Evolutionary conservation across 2,888 invertebrate species (phyloP), one percentile per base, ranked within the genome.

Genomic region (Bellardia pandia): DNA sequence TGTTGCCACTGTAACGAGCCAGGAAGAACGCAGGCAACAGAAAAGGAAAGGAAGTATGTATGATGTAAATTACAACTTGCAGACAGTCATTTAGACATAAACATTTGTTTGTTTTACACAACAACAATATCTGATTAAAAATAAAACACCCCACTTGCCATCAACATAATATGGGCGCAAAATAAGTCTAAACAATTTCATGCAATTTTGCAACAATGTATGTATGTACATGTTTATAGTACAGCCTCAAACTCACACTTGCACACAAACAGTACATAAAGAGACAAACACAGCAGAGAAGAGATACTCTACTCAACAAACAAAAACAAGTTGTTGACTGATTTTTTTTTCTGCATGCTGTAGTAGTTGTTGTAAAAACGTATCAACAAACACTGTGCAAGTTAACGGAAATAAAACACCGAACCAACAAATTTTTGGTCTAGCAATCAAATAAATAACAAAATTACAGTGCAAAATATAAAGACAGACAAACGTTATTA

Each of bases 61-160:
- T 71, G 75, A 75, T 86, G 71, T 83, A 83, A 86, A 84, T 80
- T 78, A 77, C 53, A 81, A 62, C 51, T 37, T 78, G 58, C 74
- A 84, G 84, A 84, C 87, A 78, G 69, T 75, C 62, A 69, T 84
- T 86, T 71, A 77, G 51, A 74, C 75, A 82, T 75, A 75, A 48
- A 58, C 82, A 51, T 79, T 72, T 45, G 45, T 45, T 45, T 45
- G 45, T 45, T 45, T 45, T 56, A 5, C 23, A 8, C n/a, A 56
- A 23, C 16, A 79, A 79, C 69, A 62, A 11, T 3, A 45, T 11
- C n/a, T 23, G 16, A 72, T 71, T 53, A 45, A 37, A 37, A 37
- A 37, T 37, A 37, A 37, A 37, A 37, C 37, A 37, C 37, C 37
- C 37, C 53, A 45, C 48, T 40, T 6, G 45, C 9, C 5, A 33